These are phyloP conservation scores for Pipistrellus pygmaeus DNA, from an alignment of 2,797 vertebrate genomes.

Conservation along the genomic window DNA sequence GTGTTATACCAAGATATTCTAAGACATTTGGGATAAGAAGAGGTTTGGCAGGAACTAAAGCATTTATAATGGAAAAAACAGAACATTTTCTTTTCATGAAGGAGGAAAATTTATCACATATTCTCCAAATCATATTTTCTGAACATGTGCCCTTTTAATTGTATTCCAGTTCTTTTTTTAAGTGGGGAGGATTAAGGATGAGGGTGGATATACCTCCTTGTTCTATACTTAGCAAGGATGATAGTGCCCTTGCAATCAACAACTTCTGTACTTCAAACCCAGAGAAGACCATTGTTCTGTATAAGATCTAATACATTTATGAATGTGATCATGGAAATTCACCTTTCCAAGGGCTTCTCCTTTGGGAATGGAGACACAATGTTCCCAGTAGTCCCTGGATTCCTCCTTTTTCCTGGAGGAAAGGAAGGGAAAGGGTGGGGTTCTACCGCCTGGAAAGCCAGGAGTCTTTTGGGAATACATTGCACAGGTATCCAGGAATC, in stretches of 20 bases:
- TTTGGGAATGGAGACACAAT: slow-evolving; percentile 75
- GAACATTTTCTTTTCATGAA: slow-evolving; percentile 67
- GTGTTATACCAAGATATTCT: slow-evolving; percentile 57
- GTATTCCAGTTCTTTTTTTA: background rate
- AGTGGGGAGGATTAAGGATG: background rate
- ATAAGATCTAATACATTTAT: slow-evolving; percentile 56
- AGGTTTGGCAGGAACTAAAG: slow-evolving; percentile 57
- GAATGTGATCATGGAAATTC: slow-evolving; percentile 54
- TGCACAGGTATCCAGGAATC: slow-evolving; percentile 34
- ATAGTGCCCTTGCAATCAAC: slow-evolving; percentile 11
- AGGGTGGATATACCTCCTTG: background rate
- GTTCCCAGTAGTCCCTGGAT: slow-evolving; percentile 15
- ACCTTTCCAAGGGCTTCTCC: slow-evolving; percentile 39
- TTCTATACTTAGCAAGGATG: background rate
- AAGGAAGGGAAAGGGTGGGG: background rate
- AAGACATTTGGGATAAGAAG: slow-evolving; percentile 57
- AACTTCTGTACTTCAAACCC: slow-evolving; percentile 39
- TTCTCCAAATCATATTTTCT: slow-evolving; percentile 63
- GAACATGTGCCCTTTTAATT: slow-evolving; percentile 51
- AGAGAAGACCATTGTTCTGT: slow-evolving; percentile 48
- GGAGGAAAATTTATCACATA: slow-evolving; percentile 56
- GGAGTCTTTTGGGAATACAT: slow-evolving; percentile 14
- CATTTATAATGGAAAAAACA: slow-evolving; percentile 68
- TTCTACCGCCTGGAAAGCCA: background rate
- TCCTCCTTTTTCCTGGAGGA: slow-evolving; percentile 56